A percentile compares a stretch with the other conserved stretches of the same genome.
Evolutionary conservation across 2,888 invertebrate species (phyloP).

Genomic region (Holacanthella duospinosa): DNA sequence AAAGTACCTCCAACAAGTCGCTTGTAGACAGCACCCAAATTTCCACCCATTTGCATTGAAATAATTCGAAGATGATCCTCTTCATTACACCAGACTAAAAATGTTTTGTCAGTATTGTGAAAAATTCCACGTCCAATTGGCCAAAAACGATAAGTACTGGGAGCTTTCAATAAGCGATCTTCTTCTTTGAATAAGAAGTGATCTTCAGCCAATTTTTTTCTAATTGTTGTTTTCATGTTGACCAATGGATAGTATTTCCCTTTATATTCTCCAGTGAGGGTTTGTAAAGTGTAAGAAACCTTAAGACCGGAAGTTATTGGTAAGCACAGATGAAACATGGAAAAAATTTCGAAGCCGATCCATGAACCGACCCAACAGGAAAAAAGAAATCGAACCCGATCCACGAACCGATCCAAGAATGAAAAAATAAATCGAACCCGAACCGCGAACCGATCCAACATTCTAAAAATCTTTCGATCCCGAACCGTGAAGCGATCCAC

Average conservation of each 20-base stretch:
- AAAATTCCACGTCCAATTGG: conserved; percentile 93
- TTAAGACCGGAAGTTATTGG: not conserved
- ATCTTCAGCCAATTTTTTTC: not conserved
- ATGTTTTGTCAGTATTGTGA: conserved; percentile 93
- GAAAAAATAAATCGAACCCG: no score
- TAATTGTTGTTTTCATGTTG: not conserved
- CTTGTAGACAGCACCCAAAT: conserved; percentile 27
- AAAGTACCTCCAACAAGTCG: conserved; percentile 17
- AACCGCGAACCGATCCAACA: no score
- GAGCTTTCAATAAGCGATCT: not conserved
- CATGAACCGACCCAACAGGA: no score
- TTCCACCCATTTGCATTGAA: conserved; percentile 70
- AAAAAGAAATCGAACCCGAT: no score
- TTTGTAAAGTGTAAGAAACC: not conserved
- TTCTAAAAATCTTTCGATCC: no score
- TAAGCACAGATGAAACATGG: not conserved
- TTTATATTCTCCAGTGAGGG: not conserved
- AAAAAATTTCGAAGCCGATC: no score
- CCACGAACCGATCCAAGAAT: no score
- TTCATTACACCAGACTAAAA: conserved; percentile 96
- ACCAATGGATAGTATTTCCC: not conserved
- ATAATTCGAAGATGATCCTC: conserved; percentile 96
- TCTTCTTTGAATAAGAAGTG: not conserved
- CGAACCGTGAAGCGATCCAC: no score
- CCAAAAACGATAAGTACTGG: conserved; percentile 85